Percentiles rank a stretch among this genome's conserved stretches.
These are phyloP conservation scores for Aphidius colemani DNA, from an alignment of 2,888 invertebrate species.

Conservation along the genomic window DNA sequence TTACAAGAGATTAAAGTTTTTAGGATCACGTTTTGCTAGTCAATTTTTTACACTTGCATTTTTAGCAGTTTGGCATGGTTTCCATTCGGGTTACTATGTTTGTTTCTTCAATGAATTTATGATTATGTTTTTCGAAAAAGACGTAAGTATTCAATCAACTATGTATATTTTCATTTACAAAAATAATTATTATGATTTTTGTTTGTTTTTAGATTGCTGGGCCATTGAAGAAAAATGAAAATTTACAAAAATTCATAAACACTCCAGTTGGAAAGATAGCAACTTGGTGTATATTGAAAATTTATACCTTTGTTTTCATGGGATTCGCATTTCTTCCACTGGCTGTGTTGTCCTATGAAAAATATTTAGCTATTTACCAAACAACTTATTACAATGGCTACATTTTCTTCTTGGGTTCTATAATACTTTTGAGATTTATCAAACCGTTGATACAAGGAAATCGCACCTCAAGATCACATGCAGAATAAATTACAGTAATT, in stretches of 20 bases:
- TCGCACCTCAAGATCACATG: constrained; percentile 31
- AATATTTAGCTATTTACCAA: constrained; percentile 70
- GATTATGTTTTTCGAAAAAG: constrained; percentile 83
- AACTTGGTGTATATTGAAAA: constrained; percentile 67
- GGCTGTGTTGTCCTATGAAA: constrained; percentile 70
- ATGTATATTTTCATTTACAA: background rate
- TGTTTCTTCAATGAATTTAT: constrained; percentile 91
- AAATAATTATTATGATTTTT: constrained; percentile 15
- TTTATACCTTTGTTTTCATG: constrained; percentile 81
- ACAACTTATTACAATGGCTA: constrained; percentile 74
- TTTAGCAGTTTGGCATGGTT: constrained; percentile 95
- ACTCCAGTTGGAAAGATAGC: constrained; percentile 54
- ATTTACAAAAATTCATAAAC: constrained; percentile 61
- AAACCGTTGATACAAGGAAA: constrained; percentile 45
- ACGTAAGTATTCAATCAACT: constrained; percentile 63
- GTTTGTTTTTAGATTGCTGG: constrained; percentile 55
- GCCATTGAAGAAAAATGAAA: constrained; percentile 62
- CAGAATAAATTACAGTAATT: constrained; percentile 30
- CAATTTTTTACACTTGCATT: constrained; percentile 83
- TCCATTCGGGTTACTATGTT: constrained; percentile 91
- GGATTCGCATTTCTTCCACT: constrained; percentile 83
- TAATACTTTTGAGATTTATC: constrained; percentile 60
- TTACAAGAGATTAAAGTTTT: constrained; percentile 90
- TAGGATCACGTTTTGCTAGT: constrained; percentile 73
- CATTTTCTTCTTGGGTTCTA: constrained; percentile 70